Evolutionary conservation across 2,113 vertebrate species (phyloP).

Genomic region (Pteruthius melanotis): DNA sequence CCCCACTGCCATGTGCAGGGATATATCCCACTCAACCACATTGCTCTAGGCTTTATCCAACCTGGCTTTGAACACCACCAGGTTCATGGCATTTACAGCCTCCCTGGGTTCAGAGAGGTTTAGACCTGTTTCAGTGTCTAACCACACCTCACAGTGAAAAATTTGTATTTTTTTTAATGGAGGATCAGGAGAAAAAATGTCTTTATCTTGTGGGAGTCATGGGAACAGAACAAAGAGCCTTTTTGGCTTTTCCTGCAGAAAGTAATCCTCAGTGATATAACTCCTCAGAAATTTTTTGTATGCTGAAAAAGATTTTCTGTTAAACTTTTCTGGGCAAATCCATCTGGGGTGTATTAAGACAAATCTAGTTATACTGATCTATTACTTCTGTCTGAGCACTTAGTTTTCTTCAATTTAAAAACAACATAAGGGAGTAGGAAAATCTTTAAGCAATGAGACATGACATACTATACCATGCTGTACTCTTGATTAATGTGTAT

Average conservation of each 20-base stretch:
- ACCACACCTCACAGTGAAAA: background rate
- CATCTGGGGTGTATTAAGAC: constrained; percentile 52
- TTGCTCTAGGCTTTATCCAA: background rate
- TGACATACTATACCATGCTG: background rate
- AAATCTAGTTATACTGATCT: constrained; percentile 50
- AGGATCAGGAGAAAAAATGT: background rate
- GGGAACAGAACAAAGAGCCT: background rate
- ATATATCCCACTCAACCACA: background rate
- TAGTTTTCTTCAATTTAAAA: constrained; percentile 55
- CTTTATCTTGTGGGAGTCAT: background rate
- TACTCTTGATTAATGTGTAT: constrained; percentile 42
- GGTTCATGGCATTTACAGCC: background rate
- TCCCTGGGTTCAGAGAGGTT: background rate
- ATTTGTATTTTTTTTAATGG: background rate
- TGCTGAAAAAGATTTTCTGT: background rate
- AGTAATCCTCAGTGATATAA: background rate
- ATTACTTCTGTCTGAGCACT: constrained; percentile 44
- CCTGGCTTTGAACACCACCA: background rate
- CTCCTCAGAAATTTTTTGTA: background rate
- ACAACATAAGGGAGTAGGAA: constrained; percentile 46
- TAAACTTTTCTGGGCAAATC: constrained; percentile 14
- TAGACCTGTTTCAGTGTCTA: background rate
- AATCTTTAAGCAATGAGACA: constrained; percentile 57
- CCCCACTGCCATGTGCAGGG: background rate
- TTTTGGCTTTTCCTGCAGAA: background rate